A percentile compares a stretch with the other conserved stretches of the same genome.
These are phyloP conservation scores for Ictalurus furcatus DNA, from an alignment of 2,113 vertebrate genomes.

Conservation along the genomic window DNA sequence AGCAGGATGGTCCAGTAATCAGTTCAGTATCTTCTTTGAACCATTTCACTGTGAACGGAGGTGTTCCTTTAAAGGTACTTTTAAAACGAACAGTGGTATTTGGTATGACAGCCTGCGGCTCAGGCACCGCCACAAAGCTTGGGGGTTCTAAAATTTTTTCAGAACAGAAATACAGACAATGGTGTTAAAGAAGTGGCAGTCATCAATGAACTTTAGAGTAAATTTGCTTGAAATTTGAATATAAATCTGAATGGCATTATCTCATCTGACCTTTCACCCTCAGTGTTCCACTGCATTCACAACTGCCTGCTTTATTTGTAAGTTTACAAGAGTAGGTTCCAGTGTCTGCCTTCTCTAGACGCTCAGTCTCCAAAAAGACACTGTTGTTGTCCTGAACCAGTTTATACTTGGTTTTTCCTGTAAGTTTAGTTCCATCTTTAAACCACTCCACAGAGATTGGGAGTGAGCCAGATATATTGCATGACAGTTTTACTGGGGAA, in stretches of 20 bases:
- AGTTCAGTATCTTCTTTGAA: conserved; percentile 93
- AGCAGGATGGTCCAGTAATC: conserved; percentile 86
- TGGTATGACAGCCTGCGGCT: conserved; percentile 84
- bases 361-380: conserved; percentile 82
- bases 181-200: conserved; percentile 58
- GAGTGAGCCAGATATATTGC: conserved; percentile 92
- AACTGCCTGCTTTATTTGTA: conserved; percentile 85
- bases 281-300: conserved; percentile 84
- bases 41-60: conserved; percentile 92
- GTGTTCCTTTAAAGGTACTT: conserved; percentile 87
- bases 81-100: conserved; percentile 90
- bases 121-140: conserved; percentile 86
- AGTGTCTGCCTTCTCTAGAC: conserved; percentile 84
- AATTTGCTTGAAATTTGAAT: background rate
- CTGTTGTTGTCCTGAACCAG: conserved; percentile 87
- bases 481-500: conserved; percentile 87
- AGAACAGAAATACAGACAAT: conserved; percentile 54
- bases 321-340: conserved; percentile 89
- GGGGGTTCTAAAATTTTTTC: conserved; percentile 81
- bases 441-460: conserved; percentile 92
- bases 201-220: conserved; percentile 40
- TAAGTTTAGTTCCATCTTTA: conserved; percentile 87
- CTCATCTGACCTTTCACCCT: conserved; percentile 90
- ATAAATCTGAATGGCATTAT: conserved; percentile 1
- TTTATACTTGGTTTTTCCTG: conserved; percentile 87